phyloP scores from a whole-genome alignment of 2,888 invertebrate species.

The Chymomyza caudatula region DNA sequence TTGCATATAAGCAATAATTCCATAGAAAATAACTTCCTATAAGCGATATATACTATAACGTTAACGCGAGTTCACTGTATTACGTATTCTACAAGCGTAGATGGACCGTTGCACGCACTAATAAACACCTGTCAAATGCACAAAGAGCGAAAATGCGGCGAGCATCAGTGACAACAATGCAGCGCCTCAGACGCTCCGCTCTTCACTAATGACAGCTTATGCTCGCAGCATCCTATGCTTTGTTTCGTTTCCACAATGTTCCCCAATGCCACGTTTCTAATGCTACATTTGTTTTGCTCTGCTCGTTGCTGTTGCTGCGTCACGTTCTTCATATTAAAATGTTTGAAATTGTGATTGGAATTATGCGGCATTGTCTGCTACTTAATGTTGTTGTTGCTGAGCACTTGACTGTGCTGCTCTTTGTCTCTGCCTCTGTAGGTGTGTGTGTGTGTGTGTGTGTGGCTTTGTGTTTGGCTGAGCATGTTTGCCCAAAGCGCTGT shows the following conservation, averaged over 20 bases:
- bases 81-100: conserved; percentile 18
- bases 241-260: conserved; percentile 58
- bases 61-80: too few relatives aligned
- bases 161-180: conserved; percentile 4
- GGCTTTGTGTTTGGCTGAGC: conserved; percentile 12
- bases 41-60: too few relatives aligned
- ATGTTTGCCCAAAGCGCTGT: conserved; percentile 26
- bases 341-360: conserved; percentile 65
- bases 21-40: too few relatives aligned
- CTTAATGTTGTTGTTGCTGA: background rate
- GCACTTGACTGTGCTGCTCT: background rate
- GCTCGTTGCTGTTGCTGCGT: conserved; percentile 58
- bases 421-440: conserved; percentile 1
- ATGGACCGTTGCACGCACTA: conserved; percentile 46
- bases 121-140: conserved; percentile 63
- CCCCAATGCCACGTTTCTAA: conserved; percentile 6
- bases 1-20: too few relatives aligned
- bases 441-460: conserved; percentile 21
- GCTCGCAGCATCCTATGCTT: background rate
- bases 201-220: background rate
- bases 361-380: conserved; percentile 2
- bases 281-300: too few relatives aligned
- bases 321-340: conserved; percentile 60
- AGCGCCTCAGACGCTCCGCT: background rate
- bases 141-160: conserved; percentile 17